These are phyloP conservation scores for Anastrepha ludens DNA, from an alignment of 1,140 invertebrate genomes.

Conservation along the genomic window DNA sequence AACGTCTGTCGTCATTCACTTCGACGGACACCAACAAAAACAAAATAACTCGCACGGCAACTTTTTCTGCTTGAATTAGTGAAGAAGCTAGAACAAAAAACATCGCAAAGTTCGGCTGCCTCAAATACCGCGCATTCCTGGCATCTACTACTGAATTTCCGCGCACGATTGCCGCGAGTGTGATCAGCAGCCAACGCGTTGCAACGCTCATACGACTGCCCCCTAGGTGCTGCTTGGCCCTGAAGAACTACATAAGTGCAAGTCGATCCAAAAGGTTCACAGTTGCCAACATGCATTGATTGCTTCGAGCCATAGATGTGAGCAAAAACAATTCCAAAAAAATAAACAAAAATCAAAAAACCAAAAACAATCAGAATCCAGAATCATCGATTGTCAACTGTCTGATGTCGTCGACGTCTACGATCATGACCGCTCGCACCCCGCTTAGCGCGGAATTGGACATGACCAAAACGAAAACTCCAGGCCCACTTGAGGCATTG, in stretches of 20 bases:
- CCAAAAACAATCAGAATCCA: constrained; percentile 8
- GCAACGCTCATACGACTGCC: background rate
- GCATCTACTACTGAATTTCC: constrained; percentile 31
- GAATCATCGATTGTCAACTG: constrained; percentile 31
- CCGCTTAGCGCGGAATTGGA: background rate
- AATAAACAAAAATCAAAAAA: background rate
- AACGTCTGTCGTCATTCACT: constrained; percentile 49
- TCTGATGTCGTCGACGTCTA: background rate
- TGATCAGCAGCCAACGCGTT: background rate
- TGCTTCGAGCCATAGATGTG: constrained; percentile 34
- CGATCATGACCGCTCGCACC: background rate
- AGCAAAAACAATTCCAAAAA: background rate
- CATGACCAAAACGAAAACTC: background rate
- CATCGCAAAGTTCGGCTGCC: constrained; percentile 30
- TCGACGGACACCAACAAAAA: constrained; percentile 17
- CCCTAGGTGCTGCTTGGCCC: constrained; percentile 5
- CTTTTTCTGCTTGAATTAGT: constrained; percentile 32
- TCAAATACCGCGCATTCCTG: constrained; percentile 48
- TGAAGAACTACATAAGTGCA: background rate
- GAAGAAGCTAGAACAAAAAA: constrained; percentile 28
- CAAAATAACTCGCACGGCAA: constrained; percentile 40
- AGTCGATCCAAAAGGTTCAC: background rate
- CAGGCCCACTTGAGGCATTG: constrained; percentile 7
- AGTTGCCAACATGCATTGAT: constrained; percentile 22
- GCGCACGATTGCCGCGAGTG: constrained; percentile 40